Base-by-base conservation (phyloP, 53 echinoderm and acorn worm species). In the Zoroaster sp. region DNA sequence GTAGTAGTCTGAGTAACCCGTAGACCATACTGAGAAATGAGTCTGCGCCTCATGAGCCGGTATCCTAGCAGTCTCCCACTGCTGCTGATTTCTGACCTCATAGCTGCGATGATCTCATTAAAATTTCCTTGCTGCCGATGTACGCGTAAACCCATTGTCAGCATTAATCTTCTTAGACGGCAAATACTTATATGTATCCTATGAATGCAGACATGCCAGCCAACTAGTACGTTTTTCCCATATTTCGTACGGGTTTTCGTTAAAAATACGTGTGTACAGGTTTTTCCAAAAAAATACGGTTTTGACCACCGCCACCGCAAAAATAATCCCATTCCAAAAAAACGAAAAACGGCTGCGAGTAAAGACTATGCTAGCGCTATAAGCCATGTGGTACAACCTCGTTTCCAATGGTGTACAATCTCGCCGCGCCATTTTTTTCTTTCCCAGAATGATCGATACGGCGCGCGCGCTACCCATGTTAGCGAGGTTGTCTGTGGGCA, bases 61-160 rank as follows among this genome's bases (percentile, higher is more conserved):
- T 89, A 92, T n/a, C 92, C 88, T 0, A 92, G 81, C 47, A 72
- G 45, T 38, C 42, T 66, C 20, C 81, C 74, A 66, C 83, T 83
- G 3, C 73, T 49, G 15, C 44, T 35, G 5, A 89, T 18, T 38
- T 89, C 83, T 8, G 34, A 35, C 41, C 49, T 55, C 12, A 89
- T 35, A 23, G 74, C 89, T 37, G 77, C 80, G 18, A 80, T 17
- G 15, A 79, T 75, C 3, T 81, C 92, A 40, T 73, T 21, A 18
- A 71, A 35, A 10, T 15, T 65, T 40, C 81, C 72, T 34, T 82
- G n/a, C 49, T 55, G 83, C 21, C 86, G 21, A 21, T 80, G 81
- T 39, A 66, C 40, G 21, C 89, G 63, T 72, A 80, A 28, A 1
- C 92, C 92, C 40, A 92, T 46, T 25, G 30, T 18, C 39, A 73